These are phyloP conservation scores for Eretmocerus hayati DNA, from an alignment of 2,888 invertebrate genomes.

Conservation along the genomic window DNA sequence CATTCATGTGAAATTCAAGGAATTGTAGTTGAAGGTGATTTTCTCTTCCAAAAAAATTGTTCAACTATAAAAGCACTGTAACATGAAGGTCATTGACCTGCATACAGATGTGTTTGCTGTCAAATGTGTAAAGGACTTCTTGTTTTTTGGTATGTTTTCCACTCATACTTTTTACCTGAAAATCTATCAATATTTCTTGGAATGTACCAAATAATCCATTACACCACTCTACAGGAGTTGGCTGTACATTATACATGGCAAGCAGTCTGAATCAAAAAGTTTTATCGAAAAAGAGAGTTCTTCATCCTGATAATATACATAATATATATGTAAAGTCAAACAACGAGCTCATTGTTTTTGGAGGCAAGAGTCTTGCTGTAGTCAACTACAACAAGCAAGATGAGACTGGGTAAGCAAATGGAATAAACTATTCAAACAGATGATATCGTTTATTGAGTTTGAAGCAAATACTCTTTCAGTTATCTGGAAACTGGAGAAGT, in stretches of 20 bases:
- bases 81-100: conserved; percentile 6
- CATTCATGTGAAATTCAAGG: no score
- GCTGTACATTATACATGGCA: conserved; percentile 29
- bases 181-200: no score
- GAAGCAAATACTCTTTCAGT: no score
- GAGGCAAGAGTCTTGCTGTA: conserved; percentile 34
- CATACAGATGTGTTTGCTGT: conserved; percentile 35
- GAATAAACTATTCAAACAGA: no score
- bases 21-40: no score
- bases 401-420: no score
- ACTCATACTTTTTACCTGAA: no score
- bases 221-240: conserved; percentile 39
- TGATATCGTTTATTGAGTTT: no score
- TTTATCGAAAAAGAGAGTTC: conserved; percentile 26
- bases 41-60: no score
- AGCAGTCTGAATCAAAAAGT: conserved; percentile 23
- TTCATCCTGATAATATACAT: conserved; percentile 37
- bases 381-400: no score
- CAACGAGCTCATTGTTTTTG: conserved; percentile 35
- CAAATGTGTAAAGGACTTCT: conserved; percentile 28
- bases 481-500: conserved; percentile 16
- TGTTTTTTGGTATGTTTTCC: conserved; percentile 39
- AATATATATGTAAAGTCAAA: conserved; percentile 30
- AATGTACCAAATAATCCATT: no score
- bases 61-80: no score